These are phyloP conservation scores for Paedocypris micromegethes DNA, from an alignment of 2,797 vertebrate genomes.

Conservation along the genomic window DNA sequence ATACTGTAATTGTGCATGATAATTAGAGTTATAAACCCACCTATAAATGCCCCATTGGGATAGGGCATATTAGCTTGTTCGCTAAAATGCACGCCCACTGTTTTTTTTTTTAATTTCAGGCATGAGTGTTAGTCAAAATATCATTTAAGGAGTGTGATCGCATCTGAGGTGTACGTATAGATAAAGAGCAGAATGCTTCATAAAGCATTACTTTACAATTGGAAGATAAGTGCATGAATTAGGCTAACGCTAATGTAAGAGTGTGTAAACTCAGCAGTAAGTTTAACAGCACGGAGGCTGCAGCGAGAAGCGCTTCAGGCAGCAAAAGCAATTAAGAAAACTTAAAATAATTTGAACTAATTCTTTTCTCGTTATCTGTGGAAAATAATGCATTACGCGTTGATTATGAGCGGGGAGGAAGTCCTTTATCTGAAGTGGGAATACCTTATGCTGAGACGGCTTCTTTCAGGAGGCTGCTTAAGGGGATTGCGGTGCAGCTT, in stretches of 20 bases:
- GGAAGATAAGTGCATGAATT: constrained; percentile 77
- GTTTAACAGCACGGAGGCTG: constrained; percentile 53
- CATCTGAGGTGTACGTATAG: constrained; percentile 73
- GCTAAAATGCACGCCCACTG: constrained; percentile 71
- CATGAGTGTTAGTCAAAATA: constrained; percentile 74
- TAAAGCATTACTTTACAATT: constrained; percentile 71
- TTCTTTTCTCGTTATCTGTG: constrained; percentile 71
- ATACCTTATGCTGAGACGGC: constrained; percentile 70
- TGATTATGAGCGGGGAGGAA: constrained; percentile 68
- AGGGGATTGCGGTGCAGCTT: constrained; percentile 54
- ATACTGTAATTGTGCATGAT: constrained; percentile 73
- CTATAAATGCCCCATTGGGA: constrained; percentile 74
- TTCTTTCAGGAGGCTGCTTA: constrained; percentile 62
- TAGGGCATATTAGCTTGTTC: constrained; percentile 69
- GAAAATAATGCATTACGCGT: constrained; percentile 73
- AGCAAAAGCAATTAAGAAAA: constrained; percentile 77
- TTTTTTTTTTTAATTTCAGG: constrained; percentile 74
- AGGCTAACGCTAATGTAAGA: constrained; percentile 70
- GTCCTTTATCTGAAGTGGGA: constrained; percentile 70
- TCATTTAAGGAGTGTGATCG: constrained; percentile 68
- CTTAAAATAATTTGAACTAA: constrained; percentile 78
- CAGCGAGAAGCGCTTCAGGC: constrained; percentile 66
- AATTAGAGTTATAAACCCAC: constrained; percentile 78
- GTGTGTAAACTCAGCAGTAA: constrained; percentile 73
- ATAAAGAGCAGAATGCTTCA: constrained; percentile 73